phyloP scores from a whole-genome alignment of 2,888 invertebrate species.

The Rhorus exstirpatorius region DNA sequence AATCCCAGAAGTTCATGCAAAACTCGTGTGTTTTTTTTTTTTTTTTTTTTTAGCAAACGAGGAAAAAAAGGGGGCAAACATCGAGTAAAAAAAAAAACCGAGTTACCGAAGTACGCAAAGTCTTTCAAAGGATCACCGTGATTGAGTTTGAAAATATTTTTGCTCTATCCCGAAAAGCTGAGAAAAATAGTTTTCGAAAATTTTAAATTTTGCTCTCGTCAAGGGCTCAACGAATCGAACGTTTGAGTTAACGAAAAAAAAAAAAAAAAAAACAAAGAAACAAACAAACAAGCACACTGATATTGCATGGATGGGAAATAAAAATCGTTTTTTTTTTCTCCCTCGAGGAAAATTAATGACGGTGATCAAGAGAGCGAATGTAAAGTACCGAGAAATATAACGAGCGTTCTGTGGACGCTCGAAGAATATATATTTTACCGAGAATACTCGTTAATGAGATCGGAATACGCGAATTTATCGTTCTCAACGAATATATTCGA shows the following conservation, averaged over 20 bases:
- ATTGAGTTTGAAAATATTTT: no score
- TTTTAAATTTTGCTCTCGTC: not conserved
- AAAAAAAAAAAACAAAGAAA: constrained; percentile 4
- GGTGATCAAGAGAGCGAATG: constrained; percentile 36
- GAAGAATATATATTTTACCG: constrained; percentile 24
- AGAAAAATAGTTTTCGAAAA: not conserved
- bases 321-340: constrained; percentile 1
- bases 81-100: not conserved
- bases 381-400: constrained; percentile 9
- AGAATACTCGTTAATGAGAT: constrained; percentile 6
- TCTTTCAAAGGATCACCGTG: no score
- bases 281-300: not conserved
- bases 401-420: not conserved
- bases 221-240: not conserved
- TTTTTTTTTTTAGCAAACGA: no score
- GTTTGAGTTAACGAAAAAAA: not conserved
- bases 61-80: not conserved
- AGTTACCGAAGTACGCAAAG: no score
- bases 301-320: constrained; percentile 13
- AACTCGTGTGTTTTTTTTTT: no score
- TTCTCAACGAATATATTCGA: constrained; percentile 45
- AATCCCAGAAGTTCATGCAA: constrained; percentile 1
- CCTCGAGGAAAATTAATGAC: constrained; percentile 2
- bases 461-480: constrained; percentile 39
- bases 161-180: not conserved